A percentile compares a stretch with the other conserved stretches of the same genome.
Evolutionary conservation across 2,888 invertebrate species (phyloP).

Genomic region (Orthosia gothica): DNA sequence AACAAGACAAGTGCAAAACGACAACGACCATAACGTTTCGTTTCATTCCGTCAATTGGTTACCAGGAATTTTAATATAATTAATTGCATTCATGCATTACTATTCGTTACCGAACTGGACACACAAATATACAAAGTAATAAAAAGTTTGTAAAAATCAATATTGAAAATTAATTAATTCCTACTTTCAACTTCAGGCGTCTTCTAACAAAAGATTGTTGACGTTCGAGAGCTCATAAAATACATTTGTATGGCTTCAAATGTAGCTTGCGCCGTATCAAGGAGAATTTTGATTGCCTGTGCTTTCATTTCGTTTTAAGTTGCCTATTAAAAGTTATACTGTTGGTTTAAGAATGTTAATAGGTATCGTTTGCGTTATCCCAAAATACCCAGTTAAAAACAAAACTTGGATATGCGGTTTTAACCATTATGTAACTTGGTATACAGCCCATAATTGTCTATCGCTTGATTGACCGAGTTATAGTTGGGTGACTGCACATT

Average conservation of each 20-base stretch:
- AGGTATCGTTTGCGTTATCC: slow-evolving; percentile 53
- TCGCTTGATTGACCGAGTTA: slow-evolving; percentile 22
- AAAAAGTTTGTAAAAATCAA: neutral
- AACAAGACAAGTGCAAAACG: too few relatives aligned
- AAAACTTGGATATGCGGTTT: slow-evolving; percentile 16
- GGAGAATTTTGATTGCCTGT: slow-evolving; percentile 60
- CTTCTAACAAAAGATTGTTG: slow-evolving; percentile 39
- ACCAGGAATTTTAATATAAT: too few relatives aligned
- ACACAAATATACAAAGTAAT: too few relatives aligned
- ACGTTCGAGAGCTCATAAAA: slow-evolving; percentile 45
- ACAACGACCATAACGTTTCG: too few relatives aligned
- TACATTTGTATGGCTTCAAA: slow-evolving; percentile 48
- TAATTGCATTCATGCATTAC: too few relatives aligned
- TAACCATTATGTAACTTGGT: slow-evolving; percentile 11
- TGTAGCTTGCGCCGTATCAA: slow-evolving; percentile 48
- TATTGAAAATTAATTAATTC: slow-evolving; percentile 8
- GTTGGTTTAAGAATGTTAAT: slow-evolving; percentile 52
- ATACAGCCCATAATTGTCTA: slow-evolving; percentile 25
- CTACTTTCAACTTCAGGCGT: neutral
- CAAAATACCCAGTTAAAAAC: slow-evolving; percentile 42
- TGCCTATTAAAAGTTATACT: slow-evolving; percentile 61
- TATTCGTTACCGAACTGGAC: too few relatives aligned
- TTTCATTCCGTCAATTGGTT: too few relatives aligned
- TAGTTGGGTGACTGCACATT: neutral
- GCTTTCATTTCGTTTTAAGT: slow-evolving; percentile 56